These are phyloP conservation scores for Melanotaenia parkinsoni DNA, from an alignment of 2,797 vertebrate genomes.

Conservation along the genomic window DNA sequence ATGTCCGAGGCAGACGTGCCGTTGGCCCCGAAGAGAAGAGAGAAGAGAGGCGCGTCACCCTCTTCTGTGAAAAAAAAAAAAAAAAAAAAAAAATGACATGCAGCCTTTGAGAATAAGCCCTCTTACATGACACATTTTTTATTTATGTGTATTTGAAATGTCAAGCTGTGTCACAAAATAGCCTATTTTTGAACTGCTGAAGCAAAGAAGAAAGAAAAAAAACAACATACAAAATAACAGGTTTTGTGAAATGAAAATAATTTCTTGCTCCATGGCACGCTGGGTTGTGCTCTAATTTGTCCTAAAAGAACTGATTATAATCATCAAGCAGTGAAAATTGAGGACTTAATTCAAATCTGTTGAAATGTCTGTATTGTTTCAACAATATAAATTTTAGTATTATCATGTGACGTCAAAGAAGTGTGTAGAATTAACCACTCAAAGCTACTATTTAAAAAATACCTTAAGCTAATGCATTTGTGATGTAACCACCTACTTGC, in stretches of 20 bases:
- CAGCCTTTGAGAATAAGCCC: neutral
- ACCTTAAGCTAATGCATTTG: neutral
- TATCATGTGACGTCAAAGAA: neutral
- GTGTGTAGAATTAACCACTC: conserved; percentile 3
- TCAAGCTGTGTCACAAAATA: neutral
- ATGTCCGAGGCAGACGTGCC: too few relatives aligned
- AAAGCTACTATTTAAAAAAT: neutral
- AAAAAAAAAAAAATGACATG: too few relatives aligned
- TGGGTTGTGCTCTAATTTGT: neutral
- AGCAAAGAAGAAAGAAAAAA: neutral
- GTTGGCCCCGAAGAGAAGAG: too few relatives aligned
- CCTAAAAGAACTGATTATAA: neutral
- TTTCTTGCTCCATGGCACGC: neutral
- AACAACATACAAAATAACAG: too few relatives aligned
- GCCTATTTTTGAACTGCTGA: neutral
- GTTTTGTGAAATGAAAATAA: neutral
- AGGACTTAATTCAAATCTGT: neutral
- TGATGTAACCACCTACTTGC: neutral
- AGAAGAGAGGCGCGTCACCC: too few relatives aligned
- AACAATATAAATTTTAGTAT: conserved; percentile 5
- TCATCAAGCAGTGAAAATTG: neutral
- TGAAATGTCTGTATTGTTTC: conserved; percentile 3
- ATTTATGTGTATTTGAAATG: neutral
- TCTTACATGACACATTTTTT: neutral
- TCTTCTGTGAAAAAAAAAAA: too few relatives aligned